Conservation (phyloP, 2,888 invertebrate species). For the Lithophane socia region DNA sequence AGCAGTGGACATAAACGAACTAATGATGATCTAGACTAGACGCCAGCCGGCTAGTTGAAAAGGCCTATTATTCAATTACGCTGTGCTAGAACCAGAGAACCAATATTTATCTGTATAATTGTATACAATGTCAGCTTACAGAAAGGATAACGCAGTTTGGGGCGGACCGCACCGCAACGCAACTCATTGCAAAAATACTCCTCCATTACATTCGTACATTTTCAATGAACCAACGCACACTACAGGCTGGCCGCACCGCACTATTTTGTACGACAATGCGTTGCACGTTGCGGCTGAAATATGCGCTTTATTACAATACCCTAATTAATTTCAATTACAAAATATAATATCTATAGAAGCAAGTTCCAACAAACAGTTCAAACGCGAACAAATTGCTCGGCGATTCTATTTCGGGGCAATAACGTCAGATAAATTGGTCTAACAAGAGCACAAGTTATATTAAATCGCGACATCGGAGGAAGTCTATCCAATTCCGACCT, state of each 20-base stretch:
- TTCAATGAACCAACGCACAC: no score
- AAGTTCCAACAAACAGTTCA: slow-evolving; percentile 15
- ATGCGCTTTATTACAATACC: neutral
- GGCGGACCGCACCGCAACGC: no score
- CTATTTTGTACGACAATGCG: neutral
- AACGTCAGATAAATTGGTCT: slow-evolving; percentile 48
- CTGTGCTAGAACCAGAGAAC: neutral
- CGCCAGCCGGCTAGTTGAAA: neutral
- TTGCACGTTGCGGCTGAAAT: neutral
- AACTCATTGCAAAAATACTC: no score
- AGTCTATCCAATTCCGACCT: slow-evolving; percentile 63
- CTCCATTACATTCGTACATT: no score
- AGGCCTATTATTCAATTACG: neutral
- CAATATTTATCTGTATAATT: neutral
- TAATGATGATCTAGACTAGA: neutral
- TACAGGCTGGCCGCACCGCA: neutral
- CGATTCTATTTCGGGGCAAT: slow-evolving; percentile 40
- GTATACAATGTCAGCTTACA: neutral
- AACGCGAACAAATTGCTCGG: slow-evolving; percentile 28
- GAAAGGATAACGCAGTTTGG: no score
- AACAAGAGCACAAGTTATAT: slow-evolving; percentile 59
- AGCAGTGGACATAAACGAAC: neutral
- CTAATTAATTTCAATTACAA: slow-evolving; percentile 13
- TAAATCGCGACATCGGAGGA: slow-evolving; percentile 58
- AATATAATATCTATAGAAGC: slow-evolving; percentile 3